Percentiles rank a stretch among this genome's conserved stretches.
phyloP scores from a whole-genome alignment of 2,113 vertebrate species.

The Aviceda subcristata region DNA sequence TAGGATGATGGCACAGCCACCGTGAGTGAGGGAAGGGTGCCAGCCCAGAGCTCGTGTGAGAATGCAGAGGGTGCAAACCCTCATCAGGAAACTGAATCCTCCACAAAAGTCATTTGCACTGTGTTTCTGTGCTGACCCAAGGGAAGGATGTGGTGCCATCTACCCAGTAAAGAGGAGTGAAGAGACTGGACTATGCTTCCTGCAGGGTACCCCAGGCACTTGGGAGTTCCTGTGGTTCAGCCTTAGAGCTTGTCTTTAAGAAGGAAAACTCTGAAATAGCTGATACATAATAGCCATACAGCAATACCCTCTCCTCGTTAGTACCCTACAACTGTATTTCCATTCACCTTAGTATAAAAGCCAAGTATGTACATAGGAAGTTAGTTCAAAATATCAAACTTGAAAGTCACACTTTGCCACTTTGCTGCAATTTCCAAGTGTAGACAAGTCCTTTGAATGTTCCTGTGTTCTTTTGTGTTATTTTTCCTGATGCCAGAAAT shows the following conservation, averaged over 20 bases:
- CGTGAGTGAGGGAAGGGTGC: neutral
- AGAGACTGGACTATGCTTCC: neutral
- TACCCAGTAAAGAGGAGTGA: neutral
- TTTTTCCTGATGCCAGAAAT: neutral
- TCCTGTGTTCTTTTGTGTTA: neutral
- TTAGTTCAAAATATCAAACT: neutral
- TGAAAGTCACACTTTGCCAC: neutral
- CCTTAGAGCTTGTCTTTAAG: neutral
- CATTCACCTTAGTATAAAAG: neutral
- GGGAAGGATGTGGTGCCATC: neutral
- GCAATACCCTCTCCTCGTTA: neutral
- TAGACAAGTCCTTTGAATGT: neutral
- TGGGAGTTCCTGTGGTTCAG: neutral
- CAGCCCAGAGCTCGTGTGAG: neutral
- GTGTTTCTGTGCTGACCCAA: neutral
- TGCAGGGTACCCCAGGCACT: neutral
- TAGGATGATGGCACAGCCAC: rapidly evolving
- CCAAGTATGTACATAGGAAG: neutral
- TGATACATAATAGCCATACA: neutral
- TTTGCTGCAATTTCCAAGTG: neutral
- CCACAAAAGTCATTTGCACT: neutral
- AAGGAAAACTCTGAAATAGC: neutral
- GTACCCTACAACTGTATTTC: neutral
- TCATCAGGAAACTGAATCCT: neutral
- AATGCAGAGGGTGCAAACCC: neutral